Evolutionary conservation across 2,113 vertebrate species (phyloP), one percentile per base, ranked within the genome.

Genomic region (Bufo bufo): DNA sequence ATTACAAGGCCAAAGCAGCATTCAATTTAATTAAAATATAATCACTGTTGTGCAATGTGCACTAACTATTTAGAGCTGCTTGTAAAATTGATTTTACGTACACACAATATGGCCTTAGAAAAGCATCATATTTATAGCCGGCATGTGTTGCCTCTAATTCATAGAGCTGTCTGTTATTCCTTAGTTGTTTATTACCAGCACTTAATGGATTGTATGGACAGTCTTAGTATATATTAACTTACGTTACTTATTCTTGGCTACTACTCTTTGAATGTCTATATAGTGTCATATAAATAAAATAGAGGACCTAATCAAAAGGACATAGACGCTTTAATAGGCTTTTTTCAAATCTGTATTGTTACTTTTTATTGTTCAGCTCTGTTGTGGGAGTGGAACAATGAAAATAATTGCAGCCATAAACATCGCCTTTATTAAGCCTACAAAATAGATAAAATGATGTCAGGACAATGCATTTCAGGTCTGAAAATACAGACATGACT

Each of bases 171-270:
- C 93, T 95, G 93, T 94, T 93, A 43, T 94, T 93, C 93, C 92
- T 93, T 90, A 93, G 93, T 94, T 94, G 33, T 93, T 94, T 93
- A 95, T 94, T 94, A 95, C 93, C 93, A 92, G 91, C 93, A 92
- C 91, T 94, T 96, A 96, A 95, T 94, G 93, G 93, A 94, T 93
- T 95, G 94, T 95, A 95, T 96, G 93, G 94, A 94, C 92, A 95
- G 93, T 93, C 93, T 92, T 91, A 94, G 92, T 94, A 93, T 93
- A 91, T 93, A 92, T 93, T 91, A 93, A 93, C 93, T 92, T 93
- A 93, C 93, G 90, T 89, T 92, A 90, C 92, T 90, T 93, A 90
- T 91, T 91, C 91, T 91, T 91, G 92, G 90, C 91, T 90, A 90
- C 91, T 90, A 82, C 90, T 90, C 87, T 87, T 89, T 94, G 94